Evolutionary conservation across 1,140 invertebrate genomes (phyloP), one percentile per base, ranked within the genome.

Genomic region (Holcopasites calliopsidis): DNA sequence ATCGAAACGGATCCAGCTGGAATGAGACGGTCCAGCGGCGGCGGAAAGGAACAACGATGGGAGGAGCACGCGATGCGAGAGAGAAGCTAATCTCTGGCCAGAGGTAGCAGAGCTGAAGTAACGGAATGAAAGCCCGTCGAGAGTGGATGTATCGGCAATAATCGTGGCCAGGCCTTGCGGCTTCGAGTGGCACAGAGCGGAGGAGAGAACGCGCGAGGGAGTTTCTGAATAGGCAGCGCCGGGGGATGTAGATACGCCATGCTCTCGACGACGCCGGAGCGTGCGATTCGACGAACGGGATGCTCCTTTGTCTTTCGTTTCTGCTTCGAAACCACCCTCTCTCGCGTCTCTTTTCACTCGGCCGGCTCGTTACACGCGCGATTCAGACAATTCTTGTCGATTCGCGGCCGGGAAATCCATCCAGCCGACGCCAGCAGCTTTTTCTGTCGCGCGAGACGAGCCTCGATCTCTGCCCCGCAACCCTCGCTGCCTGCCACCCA

Each of bases 241-340:
- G 65, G 69, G 79, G 89, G 89, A 89, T 90, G 89, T 88, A 91
- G 90, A 91, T 91, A 91, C 84, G 89, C 86, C 90, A 91, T 91
- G 90, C 88, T n/a, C n/a, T 88, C 83, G 79, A 76, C 84, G 78
- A 72, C 75, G 58, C 79, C 62, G 76, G 76, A 62, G 55, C 74
- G 87, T 85, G 84, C 85, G 88, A 90, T 89, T 90, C 87, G 88
- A 85, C 79, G 83, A 89, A 86, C 87, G 88, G 86, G 85, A 87
- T 89, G 86, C 86, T 87, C 87, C 86, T 90, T 90, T 91, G 89
- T 91, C 89, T 89, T 88, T 81, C 78, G 76, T 73, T 13, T 82
- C 80, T 86, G 86, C 79, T 77, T 76, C 82, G 84, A 84, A 84
- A 78, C 82, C 74, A 65, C 60, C 60, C 58, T 58, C 31, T 78